A percentile compares a stretch with the other conserved stretches of the same genome.
phyloP scores from a whole-genome alignment of 2,888 invertebrate genomes.

The Drosophila hamatofila region DNA sequence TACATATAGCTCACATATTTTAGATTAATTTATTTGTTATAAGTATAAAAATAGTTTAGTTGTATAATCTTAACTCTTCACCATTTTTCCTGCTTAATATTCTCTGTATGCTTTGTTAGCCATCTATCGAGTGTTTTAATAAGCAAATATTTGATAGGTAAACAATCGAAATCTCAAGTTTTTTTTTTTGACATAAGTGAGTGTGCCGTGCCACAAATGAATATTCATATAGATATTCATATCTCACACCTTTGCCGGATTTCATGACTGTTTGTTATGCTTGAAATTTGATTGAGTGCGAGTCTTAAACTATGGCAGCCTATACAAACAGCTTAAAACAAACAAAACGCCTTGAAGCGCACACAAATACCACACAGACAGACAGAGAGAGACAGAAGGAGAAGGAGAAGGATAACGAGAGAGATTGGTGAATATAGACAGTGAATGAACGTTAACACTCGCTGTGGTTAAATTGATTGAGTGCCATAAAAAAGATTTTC shows the following conservation, averaged over 20 bases:
- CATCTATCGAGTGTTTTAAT: constrained; percentile 15
- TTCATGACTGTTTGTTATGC: constrained; percentile 37
- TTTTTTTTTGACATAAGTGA: neutral
- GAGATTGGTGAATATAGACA: neutral
- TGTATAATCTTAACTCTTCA: neutral
- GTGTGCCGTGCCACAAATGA: constrained; percentile 11
- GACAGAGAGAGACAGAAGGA: neutral
- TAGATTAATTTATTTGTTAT: too few relatives aligned
- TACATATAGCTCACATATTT: too few relatives aligned
- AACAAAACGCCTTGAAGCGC: constrained; percentile 28
- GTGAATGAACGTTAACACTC: constrained; percentile 21
- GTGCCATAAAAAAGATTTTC: constrained; percentile 75
- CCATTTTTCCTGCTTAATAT: neutral
- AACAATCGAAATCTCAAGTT: constrained; percentile 20
- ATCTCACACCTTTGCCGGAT: constrained; percentile 22
- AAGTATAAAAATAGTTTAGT: too few relatives aligned
- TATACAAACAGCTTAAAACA: constrained; percentile 43
- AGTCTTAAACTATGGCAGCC: constrained; percentile 32
- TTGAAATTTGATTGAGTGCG: constrained; percentile 46
- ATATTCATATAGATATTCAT: constrained; percentile 30
- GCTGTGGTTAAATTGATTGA: constrained; percentile 68
- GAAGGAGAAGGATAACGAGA: too few relatives aligned
- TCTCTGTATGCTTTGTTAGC: constrained; percentile 3
- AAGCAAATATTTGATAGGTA: constrained; percentile 21
- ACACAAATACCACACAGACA: neutral